Evolutionary conservation across 2,888 invertebrate species (phyloP), one percentile per base, ranked within the genome.

Genomic region (Xylocampa areola): DNA sequence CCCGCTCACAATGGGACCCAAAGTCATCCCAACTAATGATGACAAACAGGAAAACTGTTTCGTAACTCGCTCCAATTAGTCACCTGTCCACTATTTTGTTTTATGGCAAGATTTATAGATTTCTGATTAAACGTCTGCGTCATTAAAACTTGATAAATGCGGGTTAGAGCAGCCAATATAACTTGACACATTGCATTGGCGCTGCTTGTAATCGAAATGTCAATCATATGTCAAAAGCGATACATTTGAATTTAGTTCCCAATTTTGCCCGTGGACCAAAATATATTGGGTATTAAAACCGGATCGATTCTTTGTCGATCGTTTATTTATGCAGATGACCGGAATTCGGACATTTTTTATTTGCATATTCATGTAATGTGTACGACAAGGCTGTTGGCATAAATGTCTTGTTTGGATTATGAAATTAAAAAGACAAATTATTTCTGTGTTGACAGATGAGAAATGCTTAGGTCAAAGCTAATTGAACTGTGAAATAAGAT

Each of bases 61-160:
- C 25, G 54, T 61, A 68, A 75, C 48, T 8, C 30, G 52, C 21
- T 47, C 59, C 44, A 73, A 76, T 76, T 62, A 73, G 49, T 45
- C 32, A 48, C n/a, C 23, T 32, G 44, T 48, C 48, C 19, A 41
- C 25, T 37, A 48, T 11, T 60, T 33, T 39, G n/a, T 54, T 57
- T 53, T 54, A 52, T 43, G 25, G n/a, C 40, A 13, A 29, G 33
- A 52, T 68, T 61, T 68, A 61, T 63, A 3, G 13, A 2, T 40
- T 58, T 21, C 29, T 33, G 25, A 43, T 37, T 25, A 23, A 10
- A 47, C 11, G 13, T 35, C 17, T 32, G 8, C 13, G 5, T 44
- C 6, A 19, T 17, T n/a, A 23, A 55, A 40, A 23, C 21, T 13
- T 39, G 16, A 25, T 54, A 16, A 2, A 21, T n/a, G n/a, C n/a